These are phyloP conservation scores for Eucera pruinosa DNA, from an alignment of 2,888 invertebrate species.

Conservation along the genomic window DNA sequence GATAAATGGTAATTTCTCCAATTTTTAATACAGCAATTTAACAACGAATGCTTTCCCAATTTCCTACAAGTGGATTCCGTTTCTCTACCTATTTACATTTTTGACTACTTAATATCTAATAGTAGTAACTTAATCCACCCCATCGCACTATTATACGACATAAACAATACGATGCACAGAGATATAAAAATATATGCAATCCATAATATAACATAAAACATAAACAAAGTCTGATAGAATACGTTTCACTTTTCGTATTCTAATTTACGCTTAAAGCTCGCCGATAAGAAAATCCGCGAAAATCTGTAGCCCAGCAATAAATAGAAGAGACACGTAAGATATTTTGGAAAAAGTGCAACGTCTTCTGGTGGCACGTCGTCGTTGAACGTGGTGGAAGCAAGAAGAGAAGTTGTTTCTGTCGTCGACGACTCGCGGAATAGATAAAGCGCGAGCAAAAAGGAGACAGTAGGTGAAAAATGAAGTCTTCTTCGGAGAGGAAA, in stretches of 20 bases:
- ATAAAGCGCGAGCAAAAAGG: constrained; percentile 18
- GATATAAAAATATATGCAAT: too few relatives aligned
- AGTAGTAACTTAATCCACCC: too few relatives aligned
- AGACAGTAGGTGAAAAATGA: constrained; percentile 41
- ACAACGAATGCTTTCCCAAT: too few relatives aligned
- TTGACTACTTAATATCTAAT: too few relatives aligned
- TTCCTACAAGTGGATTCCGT: too few relatives aligned
- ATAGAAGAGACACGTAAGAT: not conserved
- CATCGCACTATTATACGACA: too few relatives aligned
- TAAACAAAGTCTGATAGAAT: too few relatives aligned
- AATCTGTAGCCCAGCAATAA: not conserved
- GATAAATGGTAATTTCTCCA: too few relatives aligned
- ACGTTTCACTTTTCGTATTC: not conserved
- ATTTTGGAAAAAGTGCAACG: constrained; percentile 10
- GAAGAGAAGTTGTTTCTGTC: constrained; percentile 33
- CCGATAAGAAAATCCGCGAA: not conserved
- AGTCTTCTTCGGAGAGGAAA: constrained; percentile 36
- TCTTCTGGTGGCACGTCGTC: not conserved
- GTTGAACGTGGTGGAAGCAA: not conserved
- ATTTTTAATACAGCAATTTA: too few relatives aligned
- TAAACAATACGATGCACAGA: too few relatives aligned
- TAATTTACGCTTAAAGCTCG: not conserved
- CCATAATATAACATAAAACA: too few relatives aligned
- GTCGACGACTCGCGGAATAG: constrained; percentile 31
- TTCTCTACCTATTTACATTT: too few relatives aligned